These are phyloP conservation scores for Oryctes rhinoceros DNA, from an alignment of 1,140 invertebrate species.

Conservation along the genomic window DNA sequence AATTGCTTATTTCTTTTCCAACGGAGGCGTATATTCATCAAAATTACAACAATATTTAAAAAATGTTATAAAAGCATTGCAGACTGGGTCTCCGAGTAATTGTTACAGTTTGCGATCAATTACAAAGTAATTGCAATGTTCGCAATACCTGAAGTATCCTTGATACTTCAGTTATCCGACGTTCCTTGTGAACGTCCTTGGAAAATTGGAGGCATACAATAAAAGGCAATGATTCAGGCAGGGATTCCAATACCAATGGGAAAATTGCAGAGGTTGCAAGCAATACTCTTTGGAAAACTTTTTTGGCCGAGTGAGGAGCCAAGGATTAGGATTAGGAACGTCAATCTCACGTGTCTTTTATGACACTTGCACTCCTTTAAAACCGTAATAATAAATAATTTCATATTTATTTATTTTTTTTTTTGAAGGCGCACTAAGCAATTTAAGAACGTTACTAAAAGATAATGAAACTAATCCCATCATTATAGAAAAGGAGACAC, in stretches of 20 bases:
- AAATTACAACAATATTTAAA: conserved; percentile 16
- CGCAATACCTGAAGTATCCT: conserved; percentile 42
- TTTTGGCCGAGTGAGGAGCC: conserved; percentile 45
- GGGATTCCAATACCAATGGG: conserved; percentile 44
- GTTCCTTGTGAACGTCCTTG: conserved; percentile 44
- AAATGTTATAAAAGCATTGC: conserved; percentile 37
- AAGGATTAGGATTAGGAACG: conserved; percentile 45
- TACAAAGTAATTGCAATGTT: conserved; percentile 35
- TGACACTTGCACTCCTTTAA: conserved; percentile 47
- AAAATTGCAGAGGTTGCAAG: conserved; percentile 44
- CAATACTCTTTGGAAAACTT: conserved; percentile 49
- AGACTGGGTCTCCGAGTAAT: conserved; percentile 44
- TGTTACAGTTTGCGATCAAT: conserved; percentile 48
- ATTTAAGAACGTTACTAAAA: conserved; percentile 20
- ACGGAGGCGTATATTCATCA: not conserved
- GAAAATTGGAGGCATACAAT: conserved; percentile 46
- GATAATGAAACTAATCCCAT: conserved; percentile 7
- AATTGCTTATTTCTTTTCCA: conserved; percentile 44
- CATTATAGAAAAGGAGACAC: conserved; percentile 22
- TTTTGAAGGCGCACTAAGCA: conserved; percentile 23
- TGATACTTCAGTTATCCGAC: conserved; percentile 46
- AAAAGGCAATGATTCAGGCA: too few species aligned
- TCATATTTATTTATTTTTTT: conserved; percentile 43
- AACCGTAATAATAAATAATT: conserved; percentile 44
- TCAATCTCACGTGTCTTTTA: conserved; percentile 40